Evolutionary conservation across 1,140 invertebrate genomes (phyloP), one percentile per base, ranked within the genome.

Genomic region (Bradysia coprophila): DNA sequence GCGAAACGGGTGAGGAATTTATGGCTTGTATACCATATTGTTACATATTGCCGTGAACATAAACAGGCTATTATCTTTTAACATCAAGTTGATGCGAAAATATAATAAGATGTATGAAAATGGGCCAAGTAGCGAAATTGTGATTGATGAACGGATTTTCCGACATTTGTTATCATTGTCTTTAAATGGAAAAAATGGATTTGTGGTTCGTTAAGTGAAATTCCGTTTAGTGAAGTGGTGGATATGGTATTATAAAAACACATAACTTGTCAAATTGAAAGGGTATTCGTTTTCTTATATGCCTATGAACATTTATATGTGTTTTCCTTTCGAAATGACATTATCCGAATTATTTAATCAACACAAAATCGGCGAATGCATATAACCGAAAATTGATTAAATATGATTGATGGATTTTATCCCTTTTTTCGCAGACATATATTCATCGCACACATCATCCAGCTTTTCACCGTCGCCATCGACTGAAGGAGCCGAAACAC

Each of bases 381-480:
- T n/a, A n/a, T n/a, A n/a, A n/a, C n/a, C n/a, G n/a, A n/a, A n/a
- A 28, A 28, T 28, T 28, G 6, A 8, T 13, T 8, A 28, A 28
- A 28, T 28, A 8, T 13, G 6, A 28, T 28, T 28, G 24, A 28
- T 28, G 24, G 24, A 28, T 28, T 34, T 40, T 22, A 13, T 32
- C 15, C 36, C 20, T 28, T 15, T 21, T 23, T 57, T 28, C 50
- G 8, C 47, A 60, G 57, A 60, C 41, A 55, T 59, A 52, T 59
- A 59, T 44, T 59, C 57, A 28, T 58, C 57, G 41, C 57, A 60
- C 41, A 60, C 57, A 42, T 60, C 57, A 4, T 59, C 42, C 15
- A 59, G 57, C 40, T 59, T 56, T 40, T 60, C 57, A 42, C 57
- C 57, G 8, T 58, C 57, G 21, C 56, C 57, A 23, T 59, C 57